phyloP scores from a whole-genome alignment of 64 coral and sea anemone genomes.

The Dendronephthya gigantea region DNA sequence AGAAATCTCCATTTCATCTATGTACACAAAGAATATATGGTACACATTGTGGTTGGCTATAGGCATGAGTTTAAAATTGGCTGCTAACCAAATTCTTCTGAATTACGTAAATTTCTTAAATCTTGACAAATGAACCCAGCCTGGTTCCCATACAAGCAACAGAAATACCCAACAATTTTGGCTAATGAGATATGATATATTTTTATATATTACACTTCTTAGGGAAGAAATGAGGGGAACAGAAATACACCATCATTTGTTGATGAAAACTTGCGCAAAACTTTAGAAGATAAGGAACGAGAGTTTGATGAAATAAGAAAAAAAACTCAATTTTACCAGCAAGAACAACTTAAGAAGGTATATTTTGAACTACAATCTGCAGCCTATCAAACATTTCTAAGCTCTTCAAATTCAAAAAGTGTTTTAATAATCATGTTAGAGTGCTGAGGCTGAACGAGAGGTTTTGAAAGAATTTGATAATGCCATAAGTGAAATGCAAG shows the following conservation, averaged over 20 bases:
- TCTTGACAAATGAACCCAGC: too few species aligned
- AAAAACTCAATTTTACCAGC: not conserved
- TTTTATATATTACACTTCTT: not conserved
- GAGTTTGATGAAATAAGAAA: conserved; percentile 7
- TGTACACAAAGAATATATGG: too few species aligned
- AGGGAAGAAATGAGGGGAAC: not conserved
- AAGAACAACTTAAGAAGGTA: not conserved
- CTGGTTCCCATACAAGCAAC: too few species aligned
- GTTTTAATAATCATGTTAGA: not conserved
- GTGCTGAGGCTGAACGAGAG: not conserved
- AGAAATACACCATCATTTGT: not conserved
- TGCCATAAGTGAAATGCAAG: not conserved
- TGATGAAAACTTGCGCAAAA: not conserved
- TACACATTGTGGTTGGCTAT: too few species aligned
- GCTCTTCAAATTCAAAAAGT: not conserved
- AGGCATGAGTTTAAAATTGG: too few species aligned
- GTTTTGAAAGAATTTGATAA: conserved; percentile 5
- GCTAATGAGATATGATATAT: too few species aligned
- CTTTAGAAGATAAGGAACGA: not conserved
- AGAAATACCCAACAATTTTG: too few species aligned
- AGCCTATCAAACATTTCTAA: not conserved
- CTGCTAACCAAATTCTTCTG: too few species aligned
- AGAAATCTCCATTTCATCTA: too few species aligned
- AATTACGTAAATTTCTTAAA: too few species aligned
- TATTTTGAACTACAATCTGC: not conserved